Conservation (phyloP, 1,140 invertebrate genomes). For the Globodera rostochiensis region DNA sequence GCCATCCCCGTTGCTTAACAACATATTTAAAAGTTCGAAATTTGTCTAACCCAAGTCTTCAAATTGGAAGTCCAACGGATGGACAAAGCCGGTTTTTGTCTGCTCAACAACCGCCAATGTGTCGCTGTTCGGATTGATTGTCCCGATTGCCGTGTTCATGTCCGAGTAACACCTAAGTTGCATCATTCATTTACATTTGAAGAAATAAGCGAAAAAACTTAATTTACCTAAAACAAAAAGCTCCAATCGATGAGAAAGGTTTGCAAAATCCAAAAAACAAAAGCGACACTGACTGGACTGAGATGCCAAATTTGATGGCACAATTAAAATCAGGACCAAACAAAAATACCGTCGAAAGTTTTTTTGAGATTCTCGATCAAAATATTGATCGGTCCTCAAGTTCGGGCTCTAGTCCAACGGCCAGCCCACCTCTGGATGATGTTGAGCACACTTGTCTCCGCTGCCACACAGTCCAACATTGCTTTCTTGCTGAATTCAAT, state of each 20-base stretch:
- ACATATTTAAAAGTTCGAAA: background rate
- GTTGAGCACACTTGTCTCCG: slow-evolving; percentile 54
- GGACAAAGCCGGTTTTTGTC: slow-evolving; percentile 56
- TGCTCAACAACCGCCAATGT: slow-evolving; percentile 58
- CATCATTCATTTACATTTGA: background rate
- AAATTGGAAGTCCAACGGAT: slow-evolving; percentile 50
- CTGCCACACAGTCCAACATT: slow-evolving; percentile 49
- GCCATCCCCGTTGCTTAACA: too few species aligned
- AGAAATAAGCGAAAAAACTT: too few species aligned
- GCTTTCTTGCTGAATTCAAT: slow-evolving; percentile 54
- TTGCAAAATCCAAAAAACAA: too few species aligned
- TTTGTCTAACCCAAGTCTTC: slow-evolving; percentile 53
- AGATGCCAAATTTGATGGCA: too few species aligned
- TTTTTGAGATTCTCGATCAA: too few species aligned
- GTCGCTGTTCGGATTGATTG: slow-evolving; percentile 55
- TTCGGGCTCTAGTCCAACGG: slow-evolving; percentile 5
- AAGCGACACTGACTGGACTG: too few species aligned
- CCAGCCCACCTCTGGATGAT: slow-evolving; percentile 45
- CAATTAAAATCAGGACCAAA: too few species aligned
- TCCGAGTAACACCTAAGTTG: slow-evolving; percentile 57
- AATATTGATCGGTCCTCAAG: too few species aligned
- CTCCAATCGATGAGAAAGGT: too few species aligned
- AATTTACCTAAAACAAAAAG: too few species aligned
- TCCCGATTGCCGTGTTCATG: slow-evolving; percentile 52
- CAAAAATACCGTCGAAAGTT: too few species aligned